Percentiles rank a stretch among this genome's conserved stretches.
Evolutionary conservation across 2,888 invertebrate genomes (phyloP).

Genomic region (Tromatobia lineatoria): DNA sequence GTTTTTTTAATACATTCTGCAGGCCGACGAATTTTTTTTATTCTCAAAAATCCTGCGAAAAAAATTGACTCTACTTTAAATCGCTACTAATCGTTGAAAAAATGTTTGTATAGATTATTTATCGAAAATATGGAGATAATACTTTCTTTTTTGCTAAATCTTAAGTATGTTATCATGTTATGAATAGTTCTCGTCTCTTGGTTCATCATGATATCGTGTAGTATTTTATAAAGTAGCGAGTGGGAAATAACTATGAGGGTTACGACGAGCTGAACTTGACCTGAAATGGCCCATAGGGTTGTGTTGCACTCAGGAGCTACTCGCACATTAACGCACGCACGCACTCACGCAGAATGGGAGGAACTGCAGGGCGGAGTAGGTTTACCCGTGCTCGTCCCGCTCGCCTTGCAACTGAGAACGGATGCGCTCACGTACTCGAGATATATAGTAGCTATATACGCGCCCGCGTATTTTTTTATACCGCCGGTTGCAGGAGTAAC

Average conservation of each 20-base stretch:
- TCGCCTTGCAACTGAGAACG: conserved; percentile 26
- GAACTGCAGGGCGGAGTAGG: conserved; percentile 6
- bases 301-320: neutral
- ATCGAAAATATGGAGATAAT: too few species aligned
- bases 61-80: too few species aligned
- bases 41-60: too few species aligned
- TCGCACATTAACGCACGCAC: conserved; percentile 19
- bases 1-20: too few species aligned
- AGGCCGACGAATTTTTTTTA: too few species aligned
- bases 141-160: too few species aligned
- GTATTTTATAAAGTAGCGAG: too few species aligned
- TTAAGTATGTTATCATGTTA: too few species aligned
- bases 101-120: too few species aligned
- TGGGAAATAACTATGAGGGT: neutral
- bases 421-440: conserved; percentile 23
- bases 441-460: conserved; percentile 3
- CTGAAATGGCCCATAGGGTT: neutral
- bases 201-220: too few species aligned
- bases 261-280: neutral
- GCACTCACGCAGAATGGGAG: conserved; percentile 21
- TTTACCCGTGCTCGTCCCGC: conserved; percentile 14
- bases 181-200: too few species aligned
- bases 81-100: too few species aligned
- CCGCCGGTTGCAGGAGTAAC: conserved; percentile 17
- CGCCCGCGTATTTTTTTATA: conserved; percentile 5